These are phyloP conservation scores for Trichonephila clavipes DNA, from an alignment of 1,140 invertebrate species.

Conservation along the genomic window DNA sequence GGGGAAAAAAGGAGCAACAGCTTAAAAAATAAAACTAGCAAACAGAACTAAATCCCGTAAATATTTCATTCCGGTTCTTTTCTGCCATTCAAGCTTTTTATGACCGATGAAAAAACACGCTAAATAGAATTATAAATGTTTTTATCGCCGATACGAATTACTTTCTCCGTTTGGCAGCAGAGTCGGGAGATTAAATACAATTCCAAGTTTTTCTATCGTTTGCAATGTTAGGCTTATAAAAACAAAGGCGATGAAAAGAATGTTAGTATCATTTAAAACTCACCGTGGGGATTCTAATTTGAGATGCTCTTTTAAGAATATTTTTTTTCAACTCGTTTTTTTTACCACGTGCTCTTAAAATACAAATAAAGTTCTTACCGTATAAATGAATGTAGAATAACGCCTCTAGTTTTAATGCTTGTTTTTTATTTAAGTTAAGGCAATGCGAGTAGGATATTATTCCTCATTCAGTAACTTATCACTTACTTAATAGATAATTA, in stretches of 20 bases:
- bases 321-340: constrained; percentile 21
- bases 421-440: constrained; percentile 19
- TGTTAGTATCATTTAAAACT: constrained; percentile 59
- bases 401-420: constrained; percentile 35
- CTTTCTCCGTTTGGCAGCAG: constrained; percentile 48
- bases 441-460: constrained; percentile 20
- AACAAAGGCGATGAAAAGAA: constrained; percentile 37
- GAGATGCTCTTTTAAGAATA: constrained; percentile 18
- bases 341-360: constrained; percentile 4
- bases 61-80: constrained; percentile 58
- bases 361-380: constrained; percentile 41
- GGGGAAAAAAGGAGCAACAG: constrained; percentile 12
- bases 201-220: constrained; percentile 43
- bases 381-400: constrained; percentile 35
- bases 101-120: constrained; percentile 19
- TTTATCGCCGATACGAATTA: constrained; percentile 61
- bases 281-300: constrained; percentile 47
- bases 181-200: constrained; percentile 46
- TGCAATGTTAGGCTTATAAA: constrained; percentile 24
- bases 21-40: constrained; percentile 26
- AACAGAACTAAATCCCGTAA: constrained; percentile 63
- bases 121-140: constrained; percentile 68
- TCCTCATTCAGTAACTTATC: constrained; percentile 40
- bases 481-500: constrained; percentile 28
- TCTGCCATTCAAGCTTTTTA: constrained; percentile 42